phyloP scores from a whole-genome alignment of 2,888 invertebrate genomes.

The Tachina lurida region DNA sequence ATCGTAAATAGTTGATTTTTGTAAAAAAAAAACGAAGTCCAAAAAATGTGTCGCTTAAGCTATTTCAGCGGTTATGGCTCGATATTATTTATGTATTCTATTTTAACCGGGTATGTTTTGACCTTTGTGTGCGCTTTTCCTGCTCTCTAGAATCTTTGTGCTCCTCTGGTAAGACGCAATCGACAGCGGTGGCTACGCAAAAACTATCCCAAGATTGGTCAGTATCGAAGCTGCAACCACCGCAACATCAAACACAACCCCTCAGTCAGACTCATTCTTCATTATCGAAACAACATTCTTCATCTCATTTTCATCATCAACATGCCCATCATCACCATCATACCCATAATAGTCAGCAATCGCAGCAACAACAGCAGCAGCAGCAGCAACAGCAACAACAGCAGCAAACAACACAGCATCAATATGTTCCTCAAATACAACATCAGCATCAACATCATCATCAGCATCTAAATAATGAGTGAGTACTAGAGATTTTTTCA shows the following conservation, averaged over 20 bases:
- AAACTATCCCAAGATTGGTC: slow-evolving; percentile 77
- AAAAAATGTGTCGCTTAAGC: no score
- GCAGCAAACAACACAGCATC: slow-evolving; percentile 52
- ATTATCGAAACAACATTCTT: slow-evolving; percentile 58
- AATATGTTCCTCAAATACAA: slow-evolving; percentile 69
- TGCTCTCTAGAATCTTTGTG: slow-evolving; percentile 73
- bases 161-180: slow-evolving; percentile 80
- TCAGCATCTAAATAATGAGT: slow-evolving; percentile 69
- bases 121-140: slow-evolving; percentile 72
- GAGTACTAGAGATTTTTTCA: slow-evolving; percentile 42
- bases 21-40: no score
- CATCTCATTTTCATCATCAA: slow-evolving; percentile 76
- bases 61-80: no score
- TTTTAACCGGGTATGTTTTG: slow-evolving; percentile 72
- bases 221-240: slow-evolving; percentile 66
- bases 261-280: slow-evolving; percentile 73
- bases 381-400: slow-evolving; percentile 26
- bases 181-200: slow-evolving; percentile 79
- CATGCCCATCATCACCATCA: slow-evolving; percentile 69
- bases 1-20: no score
- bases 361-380: slow-evolving; percentile 28
- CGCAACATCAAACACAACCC: slow-evolving; percentile 48
- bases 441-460: slow-evolving; percentile 70
- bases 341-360: slow-evolving; percentile 33
- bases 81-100: background rate